phyloP scores from a whole-genome alignment of 1,140 invertebrate genomes.

The Ylistrum balloti region DNA sequence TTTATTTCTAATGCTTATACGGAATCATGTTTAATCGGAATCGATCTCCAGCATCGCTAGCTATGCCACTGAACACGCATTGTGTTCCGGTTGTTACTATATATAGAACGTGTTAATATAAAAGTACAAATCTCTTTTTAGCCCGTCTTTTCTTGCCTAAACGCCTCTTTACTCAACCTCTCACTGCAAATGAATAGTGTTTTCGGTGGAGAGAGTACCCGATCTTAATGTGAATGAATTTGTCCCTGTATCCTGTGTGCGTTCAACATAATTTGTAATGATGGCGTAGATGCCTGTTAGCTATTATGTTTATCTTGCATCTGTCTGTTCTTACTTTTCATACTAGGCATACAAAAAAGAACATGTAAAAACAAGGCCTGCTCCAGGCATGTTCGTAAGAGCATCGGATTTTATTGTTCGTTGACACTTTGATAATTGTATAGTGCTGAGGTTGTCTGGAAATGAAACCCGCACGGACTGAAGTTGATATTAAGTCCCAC shows the following conservation, averaged over 20 bases:
- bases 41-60: background rate
- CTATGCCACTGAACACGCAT: background rate
- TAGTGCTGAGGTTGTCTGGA: background rate
- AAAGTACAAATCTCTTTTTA: background rate
- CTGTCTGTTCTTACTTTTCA: background rate
- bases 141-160: background rate
- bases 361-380: background rate
- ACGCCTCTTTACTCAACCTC: background rate
- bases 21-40: background rate
- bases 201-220: background rate
- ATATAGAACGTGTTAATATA: background rate
- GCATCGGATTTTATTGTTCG: background rate
- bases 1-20: background rate
- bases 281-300: background rate
- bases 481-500: no score
- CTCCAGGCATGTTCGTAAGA: background rate
- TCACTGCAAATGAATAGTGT: background rate
- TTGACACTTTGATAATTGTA: background rate
- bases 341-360: background rate
- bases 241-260: background rate
- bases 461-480: no score
- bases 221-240: conserved; percentile 14
- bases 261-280: background rate
- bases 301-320: background rate
- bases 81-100: background rate